Conservation (phyloP, 2,113 vertebrate genomes). For the Caracal caracal region DNA sequence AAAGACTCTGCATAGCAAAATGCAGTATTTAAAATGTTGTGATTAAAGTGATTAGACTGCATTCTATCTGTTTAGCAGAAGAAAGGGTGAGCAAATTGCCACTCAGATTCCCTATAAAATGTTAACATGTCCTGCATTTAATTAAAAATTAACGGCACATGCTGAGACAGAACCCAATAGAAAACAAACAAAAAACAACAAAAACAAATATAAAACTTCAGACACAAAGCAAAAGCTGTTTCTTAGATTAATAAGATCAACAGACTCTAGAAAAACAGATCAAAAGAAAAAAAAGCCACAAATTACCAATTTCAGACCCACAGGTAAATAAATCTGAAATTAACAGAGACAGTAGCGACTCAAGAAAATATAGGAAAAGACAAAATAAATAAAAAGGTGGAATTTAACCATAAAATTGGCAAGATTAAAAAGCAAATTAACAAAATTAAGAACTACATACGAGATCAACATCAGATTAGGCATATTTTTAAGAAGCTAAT, state of each 20-base stretch:
- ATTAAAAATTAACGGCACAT: not conserved
- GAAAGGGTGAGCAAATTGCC: not conserved
- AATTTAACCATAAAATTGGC: not conserved
- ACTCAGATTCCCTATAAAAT: not conserved
- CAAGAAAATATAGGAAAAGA: not conserved
- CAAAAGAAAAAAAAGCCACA: slow-evolving; percentile 10
- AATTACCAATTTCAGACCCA: slow-evolving; percentile 12
- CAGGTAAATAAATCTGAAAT: not conserved
- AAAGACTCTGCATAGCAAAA: not conserved
- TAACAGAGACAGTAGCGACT: not conserved
- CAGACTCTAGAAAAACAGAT: not conserved
- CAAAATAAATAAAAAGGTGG: not conserved
- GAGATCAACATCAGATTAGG: not conserved
- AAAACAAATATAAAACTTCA: slow-evolving; percentile 6
- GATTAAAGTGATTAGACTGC: not conserved
- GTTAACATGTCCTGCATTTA: not conserved
- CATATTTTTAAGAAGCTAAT: not conserved
- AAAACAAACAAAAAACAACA: not conserved
- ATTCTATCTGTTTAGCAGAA: not conserved
- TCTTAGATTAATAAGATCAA: not conserved
- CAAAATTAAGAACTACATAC: slow-evolving; percentile 30
- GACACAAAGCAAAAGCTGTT: not conserved
- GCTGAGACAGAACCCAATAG: not conserved
- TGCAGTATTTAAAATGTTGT: not conserved
- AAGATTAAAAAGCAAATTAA: slow-evolving; percentile 23